Conservation (phyloP, 2,113 vertebrate genomes). For the Calypte anna region DNA sequence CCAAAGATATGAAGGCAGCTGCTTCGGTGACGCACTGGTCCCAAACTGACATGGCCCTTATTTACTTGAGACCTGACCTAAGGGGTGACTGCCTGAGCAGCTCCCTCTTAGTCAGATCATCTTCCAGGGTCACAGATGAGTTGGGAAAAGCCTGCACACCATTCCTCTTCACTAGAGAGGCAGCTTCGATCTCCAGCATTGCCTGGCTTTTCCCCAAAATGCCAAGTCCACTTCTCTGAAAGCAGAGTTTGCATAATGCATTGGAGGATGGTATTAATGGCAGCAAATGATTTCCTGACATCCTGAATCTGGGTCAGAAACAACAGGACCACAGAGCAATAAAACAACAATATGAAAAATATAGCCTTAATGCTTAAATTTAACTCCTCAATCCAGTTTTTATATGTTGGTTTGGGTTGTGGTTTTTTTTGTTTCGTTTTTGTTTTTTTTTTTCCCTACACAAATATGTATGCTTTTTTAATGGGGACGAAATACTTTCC, state of each 20-base stretch:
- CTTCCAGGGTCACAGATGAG: neutral
- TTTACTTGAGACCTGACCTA: neutral
- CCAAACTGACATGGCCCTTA: neutral
- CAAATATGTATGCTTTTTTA: neutral
- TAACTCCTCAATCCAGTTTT: neutral
- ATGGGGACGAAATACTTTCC: neutral
- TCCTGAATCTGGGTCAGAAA: neutral
- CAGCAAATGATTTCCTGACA: neutral
- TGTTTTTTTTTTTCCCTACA: neutral
- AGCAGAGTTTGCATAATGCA: neutral
- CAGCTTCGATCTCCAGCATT: neutral
- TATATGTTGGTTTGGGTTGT: no score
- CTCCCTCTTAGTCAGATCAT: neutral
- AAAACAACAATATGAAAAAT: neutral
- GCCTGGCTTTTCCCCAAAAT: neutral
- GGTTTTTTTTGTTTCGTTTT: neutral
- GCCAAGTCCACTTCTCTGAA: accelerated
- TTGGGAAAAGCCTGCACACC: neutral
- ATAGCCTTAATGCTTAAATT: neutral
- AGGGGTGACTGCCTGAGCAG: neutral
- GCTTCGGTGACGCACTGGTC: neutral
- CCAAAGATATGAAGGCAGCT: neutral
- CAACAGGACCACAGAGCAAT: neutral
- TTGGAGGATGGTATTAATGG: neutral
- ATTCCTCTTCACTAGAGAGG: neutral